Evolutionary conservation across 2,888 invertebrate species (phyloP), one percentile per base, ranked within the genome.

Genomic region (Heliconius cydno): DNA sequence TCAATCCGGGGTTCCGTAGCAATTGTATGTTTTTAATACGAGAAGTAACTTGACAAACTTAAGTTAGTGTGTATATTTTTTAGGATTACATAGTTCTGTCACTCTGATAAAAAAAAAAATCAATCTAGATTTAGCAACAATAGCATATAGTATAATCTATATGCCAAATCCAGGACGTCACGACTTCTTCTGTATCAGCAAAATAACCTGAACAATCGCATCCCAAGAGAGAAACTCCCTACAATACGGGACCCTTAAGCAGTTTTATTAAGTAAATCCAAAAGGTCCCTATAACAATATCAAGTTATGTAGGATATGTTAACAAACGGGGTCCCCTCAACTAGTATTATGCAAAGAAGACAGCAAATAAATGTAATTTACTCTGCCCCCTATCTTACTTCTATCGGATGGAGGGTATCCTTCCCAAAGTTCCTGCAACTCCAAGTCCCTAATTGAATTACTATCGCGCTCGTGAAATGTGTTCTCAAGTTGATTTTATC

Each of bases 361-460:
- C 76, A 71, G 67, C 72, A 46, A 72, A 72, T 77, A 77, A 78
- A 81, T 80, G 81, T 80, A 82, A 82, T 80, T 82, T 80, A 70
- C 70, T 25, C 25, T 15, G 76, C 63, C 30, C 73, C 67, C 67
- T 67, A 34, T 30, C 67, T 19, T 66, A 70, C 70, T 34, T 34
- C 34, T 70, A 41, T 70, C 25, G 41, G 70, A 46, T 41, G 41
- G 25, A 70, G 70, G 70, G 41, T 70, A 3, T 76, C 79, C 81
- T 76, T 76, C 72, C 72, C 28, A 79, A 82, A 80, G 77, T 82
- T 79, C 76, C n/a, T 28, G 25, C 72, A 68, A 80, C 72, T 81
- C 70, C 75, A 68, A 80, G 71, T 81, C 70, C 70, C 28, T 83
- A 83, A 83, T 83, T 82, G 79, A 83, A 83, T 83, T 83, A 80